phyloP scores from a whole-genome alignment of 2,888 invertebrate species.

The Aricia artaxerxes region DNA sequence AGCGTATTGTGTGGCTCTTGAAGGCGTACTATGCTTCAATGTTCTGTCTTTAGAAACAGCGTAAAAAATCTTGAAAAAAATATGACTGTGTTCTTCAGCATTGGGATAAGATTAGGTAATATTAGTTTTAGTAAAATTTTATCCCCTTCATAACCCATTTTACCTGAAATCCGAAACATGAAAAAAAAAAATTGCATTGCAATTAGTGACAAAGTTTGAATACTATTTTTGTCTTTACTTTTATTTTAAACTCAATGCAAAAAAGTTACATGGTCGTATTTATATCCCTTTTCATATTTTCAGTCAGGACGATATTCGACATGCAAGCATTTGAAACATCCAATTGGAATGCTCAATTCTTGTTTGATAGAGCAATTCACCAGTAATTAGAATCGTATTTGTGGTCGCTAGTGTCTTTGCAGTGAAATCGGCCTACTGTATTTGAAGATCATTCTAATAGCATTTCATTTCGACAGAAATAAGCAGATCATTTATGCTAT shows the following conservation, averaged over 20 bases:
- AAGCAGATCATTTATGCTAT: background rate
- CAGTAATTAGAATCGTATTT: slow-evolving; percentile 21
- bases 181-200: too few relatives aligned
- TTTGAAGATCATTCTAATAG: background rate
- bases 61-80: too few relatives aligned
- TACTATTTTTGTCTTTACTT: background rate
- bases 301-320: slow-evolving; percentile 27
- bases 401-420: slow-evolving; percentile 15
- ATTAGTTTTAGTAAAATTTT: too few relatives aligned
- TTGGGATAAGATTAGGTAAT: too few relatives aligned
- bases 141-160: too few relatives aligned
- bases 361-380: background rate
- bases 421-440: slow-evolving; percentile 17
- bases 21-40: too few relatives aligned
- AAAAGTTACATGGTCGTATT: background rate
- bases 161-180: too few relatives aligned
- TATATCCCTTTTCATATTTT: background rate
- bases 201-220: too few relatives aligned
- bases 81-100: too few relatives aligned
- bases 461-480: background rate
- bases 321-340: slow-evolving; percentile 31
- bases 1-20: too few relatives aligned
- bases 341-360: slow-evolving; percentile 1
- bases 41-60: too few relatives aligned
- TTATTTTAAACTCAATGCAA: background rate